These are phyloP conservation scores for Aphelinus certus DNA, from an alignment of 1,140 invertebrate genomes.

Conservation along the genomic window DNA sequence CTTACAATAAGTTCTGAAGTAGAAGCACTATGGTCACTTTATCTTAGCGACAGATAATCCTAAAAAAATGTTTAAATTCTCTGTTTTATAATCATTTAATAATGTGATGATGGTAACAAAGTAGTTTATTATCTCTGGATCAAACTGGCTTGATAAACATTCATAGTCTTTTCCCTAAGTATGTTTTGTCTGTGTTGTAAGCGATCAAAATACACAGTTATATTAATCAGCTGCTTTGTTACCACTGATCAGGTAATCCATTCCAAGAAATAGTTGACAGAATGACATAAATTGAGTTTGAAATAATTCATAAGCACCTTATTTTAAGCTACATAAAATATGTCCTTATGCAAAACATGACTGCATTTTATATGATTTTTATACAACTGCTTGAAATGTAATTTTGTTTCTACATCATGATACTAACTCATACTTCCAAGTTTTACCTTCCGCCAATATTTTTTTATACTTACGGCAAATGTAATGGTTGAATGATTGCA, in stretches of 20 bases:
- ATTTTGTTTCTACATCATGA: background rate
- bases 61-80: background rate
- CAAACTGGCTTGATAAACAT: too few species aligned
- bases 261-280: background rate
- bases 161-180: too few species aligned
- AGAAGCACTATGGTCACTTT: conserved; percentile 19
- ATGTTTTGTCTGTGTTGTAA: too few species aligned
- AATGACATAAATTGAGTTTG: conserved; percentile 7
- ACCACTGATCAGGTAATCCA: background rate
- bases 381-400: conserved; percentile 15
- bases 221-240: conserved; percentile 17
- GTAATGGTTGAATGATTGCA: background rate
- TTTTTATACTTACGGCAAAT: conserved; percentile 8
- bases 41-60: conserved; percentile 28
- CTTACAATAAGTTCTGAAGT: conserved; percentile 19
- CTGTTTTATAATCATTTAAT: too few species aligned
- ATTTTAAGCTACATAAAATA: conserved; percentile 24
- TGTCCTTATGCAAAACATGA: conserved; percentile 26
- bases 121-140: too few species aligned
- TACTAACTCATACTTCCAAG: conserved; percentile 31
- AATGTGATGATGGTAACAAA: too few species aligned
- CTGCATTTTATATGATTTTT: conserved; percentile 37
- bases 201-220: too few species aligned
- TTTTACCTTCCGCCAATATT: conserved; percentile 28
- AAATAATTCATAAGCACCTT: background rate